Conservation (phyloP, 2,113 vertebrate genomes). For the Microtus montanus region DNA sequence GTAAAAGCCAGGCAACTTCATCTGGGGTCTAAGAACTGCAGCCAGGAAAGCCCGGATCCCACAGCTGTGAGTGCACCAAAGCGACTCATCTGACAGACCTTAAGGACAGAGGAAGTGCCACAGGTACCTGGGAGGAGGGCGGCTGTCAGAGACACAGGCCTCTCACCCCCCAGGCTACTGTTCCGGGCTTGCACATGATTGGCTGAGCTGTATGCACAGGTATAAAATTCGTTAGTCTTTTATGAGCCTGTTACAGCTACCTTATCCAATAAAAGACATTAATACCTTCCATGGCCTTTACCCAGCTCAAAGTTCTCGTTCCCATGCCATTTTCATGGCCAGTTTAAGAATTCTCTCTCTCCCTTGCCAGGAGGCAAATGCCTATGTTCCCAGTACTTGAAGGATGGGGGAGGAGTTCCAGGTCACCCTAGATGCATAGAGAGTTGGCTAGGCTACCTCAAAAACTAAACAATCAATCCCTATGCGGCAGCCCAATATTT, state of each 20-base stretch:
- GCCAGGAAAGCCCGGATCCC: neutral
- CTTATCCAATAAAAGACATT: slow-evolving; percentile 3
- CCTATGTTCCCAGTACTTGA: neutral
- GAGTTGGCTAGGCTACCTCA: neutral
- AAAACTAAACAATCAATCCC: neutral
- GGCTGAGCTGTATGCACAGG: neutral
- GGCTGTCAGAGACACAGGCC: too few relatives aligned
- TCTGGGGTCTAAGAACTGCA: neutral
- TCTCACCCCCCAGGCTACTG: too few relatives aligned
- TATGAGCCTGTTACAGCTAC: neutral
- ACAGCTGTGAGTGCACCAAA: neutral
- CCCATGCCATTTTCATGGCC: neutral
- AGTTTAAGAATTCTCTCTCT: neutral
- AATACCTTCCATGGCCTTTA: neutral
- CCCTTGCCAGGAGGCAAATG: neutral
- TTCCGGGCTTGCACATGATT: neutral
- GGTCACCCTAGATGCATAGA: neutral
- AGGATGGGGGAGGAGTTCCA: neutral
- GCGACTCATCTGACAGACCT: neutral
- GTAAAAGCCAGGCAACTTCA: neutral
- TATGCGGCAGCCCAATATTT: neutral
- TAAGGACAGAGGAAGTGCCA: neutral
- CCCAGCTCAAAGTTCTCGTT: slow-evolving; percentile 6
- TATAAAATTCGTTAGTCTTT: neutral
- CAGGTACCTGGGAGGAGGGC: neutral